phyloP scores from a whole-genome alignment of 2,888 invertebrate genomes.

The Amblyjoppa proteus region DNA sequence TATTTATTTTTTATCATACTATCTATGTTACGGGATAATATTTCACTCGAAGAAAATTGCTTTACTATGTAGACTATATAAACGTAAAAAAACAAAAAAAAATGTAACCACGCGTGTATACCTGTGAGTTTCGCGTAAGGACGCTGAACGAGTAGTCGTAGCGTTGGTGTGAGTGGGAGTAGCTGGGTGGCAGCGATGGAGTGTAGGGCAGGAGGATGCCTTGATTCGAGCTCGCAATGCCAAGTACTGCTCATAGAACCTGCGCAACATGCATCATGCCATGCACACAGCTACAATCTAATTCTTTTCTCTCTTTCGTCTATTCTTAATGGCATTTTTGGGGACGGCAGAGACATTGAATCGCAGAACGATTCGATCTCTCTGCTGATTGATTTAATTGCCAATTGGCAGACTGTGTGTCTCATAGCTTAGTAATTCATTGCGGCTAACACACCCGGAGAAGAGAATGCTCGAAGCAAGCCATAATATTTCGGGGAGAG shows the following conservation, averaged over 20 bases:
- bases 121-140: slow-evolving; percentile 86
- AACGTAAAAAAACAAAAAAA: slow-evolving; percentile 68
- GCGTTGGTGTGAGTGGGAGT: slow-evolving; percentile 84
- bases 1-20: neutral
- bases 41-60: slow-evolving; percentile 17
- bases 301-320: slow-evolving; percentile 66
- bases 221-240: slow-evolving; percentile 95
- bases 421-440: slow-evolving; percentile 41
- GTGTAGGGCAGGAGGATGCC: slow-evolving; percentile 93
- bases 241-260: slow-evolving; percentile 95
- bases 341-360: slow-evolving; percentile 28
- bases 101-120: slow-evolving; percentile 78
- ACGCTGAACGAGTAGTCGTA: slow-evolving; percentile 87
- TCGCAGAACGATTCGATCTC: slow-evolving; percentile 12
- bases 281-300: slow-evolving; percentile 81
- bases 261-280: slow-evolving; percentile 86
- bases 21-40: slow-evolving; percentile 20
- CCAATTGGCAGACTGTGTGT: slow-evolving; percentile 48
- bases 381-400: neutral
- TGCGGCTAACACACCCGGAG: slow-evolving; percentile 11
- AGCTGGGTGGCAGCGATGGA: slow-evolving; percentile 85
- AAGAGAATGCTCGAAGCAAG: neutral
- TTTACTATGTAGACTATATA: neutral
- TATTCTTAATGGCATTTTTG: slow-evolving; percentile 35
- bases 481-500: neutral